phyloP scores from a whole-genome alignment of 64 coral and sea anemone genomes.

The Actinia tenebrosa region DNA sequence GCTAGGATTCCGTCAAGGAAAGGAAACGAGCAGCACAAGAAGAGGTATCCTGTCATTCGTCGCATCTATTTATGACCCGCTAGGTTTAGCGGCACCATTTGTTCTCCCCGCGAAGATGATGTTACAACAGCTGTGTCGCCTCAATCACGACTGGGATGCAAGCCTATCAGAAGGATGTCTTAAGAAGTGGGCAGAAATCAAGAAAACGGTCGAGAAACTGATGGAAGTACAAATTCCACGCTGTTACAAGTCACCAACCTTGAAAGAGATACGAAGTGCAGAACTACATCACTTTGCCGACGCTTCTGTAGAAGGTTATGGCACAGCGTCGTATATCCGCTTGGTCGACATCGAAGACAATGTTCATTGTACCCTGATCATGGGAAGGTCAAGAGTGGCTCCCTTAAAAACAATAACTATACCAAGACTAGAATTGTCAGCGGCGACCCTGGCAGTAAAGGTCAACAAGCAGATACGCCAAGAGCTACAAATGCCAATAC shows the following conservation, averaged over 20 bases:
- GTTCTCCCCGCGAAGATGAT: slow-evolving; percentile 30
- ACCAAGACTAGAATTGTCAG: slow-evolving; percentile 21
- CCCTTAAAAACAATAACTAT: slow-evolving; percentile 39
- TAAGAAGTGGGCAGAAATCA: slow-evolving; percentile 1
- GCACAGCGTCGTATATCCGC: slow-evolving; percentile 20
- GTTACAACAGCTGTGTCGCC: slow-evolving; percentile 32
- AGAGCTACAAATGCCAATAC: background rate
- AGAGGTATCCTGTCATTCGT: slow-evolving; percentile 34
- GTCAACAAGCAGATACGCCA: slow-evolving; percentile 5
- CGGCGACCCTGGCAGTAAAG: slow-evolving; percentile 11
- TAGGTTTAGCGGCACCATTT: slow-evolving; percentile 16
- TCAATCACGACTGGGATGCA: slow-evolving; percentile 6
- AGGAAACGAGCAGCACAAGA: background rate
- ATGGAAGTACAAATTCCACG: slow-evolving; percentile 21
- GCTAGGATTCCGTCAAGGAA: slow-evolving; percentile 16
- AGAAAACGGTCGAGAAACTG: background rate
- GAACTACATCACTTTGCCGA: slow-evolving; percentile 30
- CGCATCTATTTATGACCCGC: slow-evolving; percentile 42
- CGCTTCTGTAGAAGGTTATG: slow-evolving; percentile 14
- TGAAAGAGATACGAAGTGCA: slow-evolving; percentile 1
- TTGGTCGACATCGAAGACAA: slow-evolving; percentile 12
- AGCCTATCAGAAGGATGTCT: background rate
- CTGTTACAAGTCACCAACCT: slow-evolving; percentile 18
- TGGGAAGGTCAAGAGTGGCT: slow-evolving; percentile 50
- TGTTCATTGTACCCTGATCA: slow-evolving; percentile 21